Percentiles rank a stretch among this genome's conserved stretches.
phyloP scores from a whole-genome alignment of 2,113 vertebrate genomes.

The Heterocephalus glaber region DNA sequence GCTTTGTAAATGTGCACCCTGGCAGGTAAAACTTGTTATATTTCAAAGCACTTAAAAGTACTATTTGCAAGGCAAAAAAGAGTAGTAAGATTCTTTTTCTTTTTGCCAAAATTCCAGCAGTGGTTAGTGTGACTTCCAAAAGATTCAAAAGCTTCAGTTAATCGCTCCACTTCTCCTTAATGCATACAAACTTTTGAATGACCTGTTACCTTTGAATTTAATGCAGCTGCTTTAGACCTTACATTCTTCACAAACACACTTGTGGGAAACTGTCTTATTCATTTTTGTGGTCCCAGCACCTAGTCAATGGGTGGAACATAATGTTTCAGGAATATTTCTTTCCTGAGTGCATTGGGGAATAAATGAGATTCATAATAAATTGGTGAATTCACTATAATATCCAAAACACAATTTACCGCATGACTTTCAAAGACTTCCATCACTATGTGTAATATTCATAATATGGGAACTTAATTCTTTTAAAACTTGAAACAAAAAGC shows the following conservation, averaged over 20 bases:
- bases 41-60: slow-evolving; percentile 10
- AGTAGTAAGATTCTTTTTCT: neutral
- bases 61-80: neutral
- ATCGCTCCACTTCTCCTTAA: neutral
- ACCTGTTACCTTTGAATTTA: neutral
- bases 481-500: slow-evolving; percentile 14
- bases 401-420: slow-evolving; percentile 24
- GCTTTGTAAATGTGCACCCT: neutral
- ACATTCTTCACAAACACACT: neutral
- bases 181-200: neutral
- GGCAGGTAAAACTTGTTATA: neutral
- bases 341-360: neutral
- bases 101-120: neutral
- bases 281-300: neutral
- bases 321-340: slow-evolving; percentile 27
- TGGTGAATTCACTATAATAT: slow-evolving; percentile 16
- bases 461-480: slow-evolving; percentile 49
- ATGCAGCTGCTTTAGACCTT: neutral
- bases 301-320: neutral
- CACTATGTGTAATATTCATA: slow-evolving; percentile 38
- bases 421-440: slow-evolving; percentile 56
- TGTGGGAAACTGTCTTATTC: neutral
- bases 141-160: slow-evolving; percentile 22
- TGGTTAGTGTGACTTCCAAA: neutral
- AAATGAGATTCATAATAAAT: slow-evolving; percentile 31